Conservation (phyloP, 2,113 vertebrate species). For the Gymnobelideus leadbeateri region DNA sequence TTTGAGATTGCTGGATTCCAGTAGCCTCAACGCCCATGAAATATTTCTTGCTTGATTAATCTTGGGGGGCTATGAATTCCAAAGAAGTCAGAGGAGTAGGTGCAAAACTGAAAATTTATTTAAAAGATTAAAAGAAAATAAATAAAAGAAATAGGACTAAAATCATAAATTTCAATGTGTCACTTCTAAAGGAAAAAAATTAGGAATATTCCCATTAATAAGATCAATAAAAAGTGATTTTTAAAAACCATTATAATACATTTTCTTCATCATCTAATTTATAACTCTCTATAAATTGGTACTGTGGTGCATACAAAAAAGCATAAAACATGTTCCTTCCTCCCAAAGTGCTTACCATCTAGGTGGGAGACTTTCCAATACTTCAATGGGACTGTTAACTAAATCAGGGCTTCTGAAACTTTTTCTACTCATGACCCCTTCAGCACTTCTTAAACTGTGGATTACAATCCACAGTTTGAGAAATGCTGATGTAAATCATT, state of each 20-base stretch:
- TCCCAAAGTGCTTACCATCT: no score
- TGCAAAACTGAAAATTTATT: background rate
- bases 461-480: no score
- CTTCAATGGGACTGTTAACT: no score
- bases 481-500: no score
- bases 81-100: background rate
- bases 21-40: background rate
- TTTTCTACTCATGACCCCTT: no score
- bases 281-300: background rate
- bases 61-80: background rate
- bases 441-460: no score
- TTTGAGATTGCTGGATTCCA: background rate
- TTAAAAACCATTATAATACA: background rate
- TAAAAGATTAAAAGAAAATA: background rate
- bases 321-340: no score
- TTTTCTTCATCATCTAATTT: background rate
- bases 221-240: background rate
- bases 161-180: constrained; percentile 16
- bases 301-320: no score
- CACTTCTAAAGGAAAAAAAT: constrained; percentile 35
- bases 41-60: background rate
- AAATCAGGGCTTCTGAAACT: no score
- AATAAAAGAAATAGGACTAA: background rate
- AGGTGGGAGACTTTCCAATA: no score
- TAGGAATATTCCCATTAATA: background rate